Base-by-base conservation (phyloP, 1,140 invertebrate genomes). In the Caenorhabditis latens region DNA sequence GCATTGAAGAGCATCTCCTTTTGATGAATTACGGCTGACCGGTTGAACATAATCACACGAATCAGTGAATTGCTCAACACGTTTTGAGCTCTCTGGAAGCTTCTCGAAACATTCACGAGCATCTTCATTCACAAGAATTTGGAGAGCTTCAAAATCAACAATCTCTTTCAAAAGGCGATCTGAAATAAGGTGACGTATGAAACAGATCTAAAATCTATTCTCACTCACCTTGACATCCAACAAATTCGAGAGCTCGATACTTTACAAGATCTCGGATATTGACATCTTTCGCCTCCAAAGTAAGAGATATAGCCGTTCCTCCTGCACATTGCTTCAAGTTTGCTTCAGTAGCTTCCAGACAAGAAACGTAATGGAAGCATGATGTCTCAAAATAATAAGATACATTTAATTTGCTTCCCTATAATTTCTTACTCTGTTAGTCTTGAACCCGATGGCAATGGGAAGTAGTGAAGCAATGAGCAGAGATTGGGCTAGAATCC, bases 321-420 rank as follows among this genome's bases (percentile, higher is more conserved):
- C 83, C 83, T 58, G 83, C 83, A 50, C 83, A 84, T 50, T 84
- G 83, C 83, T 84, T 84, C 55, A 84, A 21, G 16, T 84, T 58
- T 0, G 83, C 53, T 50, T 84, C 55, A 14, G 55, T 58, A 21
- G 83, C 58, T 50, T 84, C 83, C 83, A 84, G 32, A 84, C 83
- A 84, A 16, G 83, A 84, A 13, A 84, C 58, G 24, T 84, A 84
- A 13, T 84, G 83, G 24, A 84, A 84, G 58, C 83, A 84, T 24
- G 83, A 84, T 58, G 83, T 84, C 83, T 84, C 8, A 19, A 84
- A 61, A 84, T 32, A 21, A 11, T 32, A 4, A 32, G 13, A 13
- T 32, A 19, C 14, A 11, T 63, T 21, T 7, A 3, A 21, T 32
- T 4, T 13, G 5, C 32, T 32, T 63, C 24, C 24, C 24, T 32